Conservation (phyloP, 2,888 invertebrate genomes). For the Sminthurinus aureus region DNA sequence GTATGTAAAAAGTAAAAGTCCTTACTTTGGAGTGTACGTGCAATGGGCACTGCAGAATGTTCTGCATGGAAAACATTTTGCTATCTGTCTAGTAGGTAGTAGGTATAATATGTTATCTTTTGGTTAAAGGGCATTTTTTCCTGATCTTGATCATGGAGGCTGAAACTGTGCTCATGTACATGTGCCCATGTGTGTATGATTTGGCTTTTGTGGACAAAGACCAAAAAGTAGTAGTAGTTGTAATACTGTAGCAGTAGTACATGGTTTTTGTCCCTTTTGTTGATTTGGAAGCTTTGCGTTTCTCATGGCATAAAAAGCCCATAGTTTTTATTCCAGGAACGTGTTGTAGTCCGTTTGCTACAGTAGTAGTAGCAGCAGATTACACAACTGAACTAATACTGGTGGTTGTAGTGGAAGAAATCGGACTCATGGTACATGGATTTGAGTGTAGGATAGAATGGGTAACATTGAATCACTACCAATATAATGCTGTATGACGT, state of each 20-base stretch:
- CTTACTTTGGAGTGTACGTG: no score
- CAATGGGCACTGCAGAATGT: no score
- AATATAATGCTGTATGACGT: background rate
- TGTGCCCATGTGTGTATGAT: background rate
- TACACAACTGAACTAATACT: background rate
- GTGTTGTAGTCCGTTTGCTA: background rate
- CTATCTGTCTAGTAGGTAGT: no score
- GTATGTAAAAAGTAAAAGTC: no score
- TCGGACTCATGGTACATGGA: background rate
- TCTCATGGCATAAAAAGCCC: background rate
- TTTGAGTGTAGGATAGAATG: background rate
- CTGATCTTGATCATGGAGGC: background rate
- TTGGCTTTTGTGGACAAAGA: background rate
- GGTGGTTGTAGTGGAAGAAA: background rate
- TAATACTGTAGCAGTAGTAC: background rate
- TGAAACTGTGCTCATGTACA: no score
- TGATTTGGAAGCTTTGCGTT: background rate
- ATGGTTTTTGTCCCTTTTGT: background rate
- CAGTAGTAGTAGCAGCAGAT: background rate
- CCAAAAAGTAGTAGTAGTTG: background rate
- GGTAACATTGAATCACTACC: background rate
- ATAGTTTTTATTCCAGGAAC: background rate
- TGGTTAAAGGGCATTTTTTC: background rate
- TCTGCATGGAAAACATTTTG: no score
- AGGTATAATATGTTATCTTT: background rate